Base-by-base conservation (phyloP, 2,113 vertebrate genomes). In the Dendropsophus ebraccatus region DNA sequence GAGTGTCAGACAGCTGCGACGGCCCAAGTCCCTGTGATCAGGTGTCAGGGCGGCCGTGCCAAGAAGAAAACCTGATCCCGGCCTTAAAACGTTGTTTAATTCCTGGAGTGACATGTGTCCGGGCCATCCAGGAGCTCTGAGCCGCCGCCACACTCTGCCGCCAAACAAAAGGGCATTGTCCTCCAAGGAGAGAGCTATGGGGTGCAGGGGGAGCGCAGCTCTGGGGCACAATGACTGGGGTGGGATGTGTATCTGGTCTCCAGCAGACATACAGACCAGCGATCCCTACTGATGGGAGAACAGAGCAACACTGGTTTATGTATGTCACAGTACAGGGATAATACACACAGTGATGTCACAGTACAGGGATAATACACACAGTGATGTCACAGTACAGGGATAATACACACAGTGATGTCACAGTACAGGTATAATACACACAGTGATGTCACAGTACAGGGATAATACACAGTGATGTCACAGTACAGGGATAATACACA, bases 11-110 rank as follows among this genome's bases (percentile, higher is more conserved):
- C 67, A 67, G 58, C 58, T 65, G 54, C n/a, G 11, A 72, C 52
- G 28, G 30, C 4, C 32, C n/a, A 13, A 32, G 35, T 35, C 45
- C 23, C 28, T 52, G 45, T 54, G 74, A 77, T 56, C 47, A 35
- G 21, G 30, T 78, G 21, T 67, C 83, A n/a, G n/a, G 35, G 41
- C 23, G 30, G 45, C 74, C 12, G 13, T 19, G 70, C n/a, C 82
- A 79, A n/a, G 60, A 85, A 79, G 52, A 62, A 72, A 85, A 85
- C 49, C 25, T 56, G 60, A 85, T 85, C 84, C n/a, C 50, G 30
- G 62, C 52, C 60, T 78, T 41, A 78, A 78, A 62, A 52, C 69
- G 28, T 35, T 85, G 73, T 69, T 78, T 32, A 23, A 85, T n/a
- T 25, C 67, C 2, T 41, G 10, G 0, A 19, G n/a, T 83, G 84